These are phyloP conservation scores for Hydropsyche tenuis DNA, from an alignment of 1,140 invertebrate species.

Conservation along the genomic window DNA sequence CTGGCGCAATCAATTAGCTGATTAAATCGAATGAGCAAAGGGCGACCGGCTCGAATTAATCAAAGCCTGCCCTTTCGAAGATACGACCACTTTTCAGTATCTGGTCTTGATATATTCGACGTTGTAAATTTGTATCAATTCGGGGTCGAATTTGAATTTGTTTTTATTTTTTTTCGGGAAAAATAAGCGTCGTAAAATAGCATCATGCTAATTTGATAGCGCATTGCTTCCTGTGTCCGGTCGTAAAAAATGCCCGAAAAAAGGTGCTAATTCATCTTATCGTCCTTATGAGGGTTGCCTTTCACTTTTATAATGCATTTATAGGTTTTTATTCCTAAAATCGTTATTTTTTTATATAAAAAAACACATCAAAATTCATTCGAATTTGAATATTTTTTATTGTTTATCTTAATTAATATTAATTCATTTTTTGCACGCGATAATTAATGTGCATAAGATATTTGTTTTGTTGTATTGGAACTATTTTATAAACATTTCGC, in stretches of 20 bases:
- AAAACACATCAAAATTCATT: too few relatives aligned
- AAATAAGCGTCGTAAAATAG: conserved; percentile 17
- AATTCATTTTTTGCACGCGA: too few relatives aligned
- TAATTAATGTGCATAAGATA: too few relatives aligned
- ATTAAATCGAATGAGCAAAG: conserved; percentile 32
- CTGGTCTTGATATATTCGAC: neutral
- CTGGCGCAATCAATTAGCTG: conserved; percentile 31
- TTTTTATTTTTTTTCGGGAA: conserved; percentile 1
- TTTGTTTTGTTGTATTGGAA: too few relatives aligned
- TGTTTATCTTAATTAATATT: too few relatives aligned
- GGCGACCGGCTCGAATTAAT: conserved; percentile 26
- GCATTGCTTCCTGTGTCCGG: conserved; percentile 26
- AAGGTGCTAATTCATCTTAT: conserved; percentile 33
- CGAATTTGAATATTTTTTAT: too few relatives aligned
- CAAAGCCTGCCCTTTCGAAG: neutral
- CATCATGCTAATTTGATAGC: conserved; percentile 32
- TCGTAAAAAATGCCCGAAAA: conserved; percentile 14
- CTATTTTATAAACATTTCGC: too few relatives aligned
- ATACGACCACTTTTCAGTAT: too few relatives aligned
- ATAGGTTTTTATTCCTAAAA: neutral
- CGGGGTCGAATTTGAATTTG: neutral
- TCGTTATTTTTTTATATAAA: too few relatives aligned
- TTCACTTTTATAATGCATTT: neutral
- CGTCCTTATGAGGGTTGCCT: neutral
- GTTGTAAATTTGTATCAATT: conserved; percentile 26